Conservation (phyloP, 2,113 vertebrate species). For the Emydura subglobosa region DNA sequence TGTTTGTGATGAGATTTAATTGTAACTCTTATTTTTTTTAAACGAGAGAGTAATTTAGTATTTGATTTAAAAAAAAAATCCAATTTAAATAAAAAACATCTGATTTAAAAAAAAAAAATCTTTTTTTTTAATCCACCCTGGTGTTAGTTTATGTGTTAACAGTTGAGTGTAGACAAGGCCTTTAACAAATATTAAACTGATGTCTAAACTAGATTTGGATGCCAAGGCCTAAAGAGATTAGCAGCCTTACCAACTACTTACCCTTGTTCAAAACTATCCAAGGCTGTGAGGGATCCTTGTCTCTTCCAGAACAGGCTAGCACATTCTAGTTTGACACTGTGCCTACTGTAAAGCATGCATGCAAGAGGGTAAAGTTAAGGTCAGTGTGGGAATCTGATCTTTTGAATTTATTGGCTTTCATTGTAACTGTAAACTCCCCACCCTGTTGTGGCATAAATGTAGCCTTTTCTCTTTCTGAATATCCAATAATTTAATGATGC, state of each 20-base stretch:
- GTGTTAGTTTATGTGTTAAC: too few species aligned
- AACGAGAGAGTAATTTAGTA: too few species aligned
- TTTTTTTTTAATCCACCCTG: too few species aligned
- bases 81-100: too few species aligned
- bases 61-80: too few species aligned
- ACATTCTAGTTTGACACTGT: slow-evolving; percentile 40
- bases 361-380: neutral
- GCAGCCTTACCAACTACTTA: neutral
- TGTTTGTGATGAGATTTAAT: too few species aligned
- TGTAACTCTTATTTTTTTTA: too few species aligned
- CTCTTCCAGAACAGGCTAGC: slow-evolving; percentile 57
- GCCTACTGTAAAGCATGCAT: neutral
- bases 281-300: neutral
- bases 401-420: neutral
- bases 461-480: neutral
- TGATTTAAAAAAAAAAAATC: too few species aligned
- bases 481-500: neutral
- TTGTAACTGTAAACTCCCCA: neutral
- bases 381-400: neutral
- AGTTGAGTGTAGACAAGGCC: neutral
- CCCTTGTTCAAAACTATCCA: neutral
- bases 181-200: neutral
- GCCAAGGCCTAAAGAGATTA: neutral
- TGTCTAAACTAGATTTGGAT: neutral
- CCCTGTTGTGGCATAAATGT: neutral